These are phyloP conservation scores for Hypena proboscidalis DNA, from an alignment of 2,888 invertebrate genomes.

Conservation along the genomic window DNA sequence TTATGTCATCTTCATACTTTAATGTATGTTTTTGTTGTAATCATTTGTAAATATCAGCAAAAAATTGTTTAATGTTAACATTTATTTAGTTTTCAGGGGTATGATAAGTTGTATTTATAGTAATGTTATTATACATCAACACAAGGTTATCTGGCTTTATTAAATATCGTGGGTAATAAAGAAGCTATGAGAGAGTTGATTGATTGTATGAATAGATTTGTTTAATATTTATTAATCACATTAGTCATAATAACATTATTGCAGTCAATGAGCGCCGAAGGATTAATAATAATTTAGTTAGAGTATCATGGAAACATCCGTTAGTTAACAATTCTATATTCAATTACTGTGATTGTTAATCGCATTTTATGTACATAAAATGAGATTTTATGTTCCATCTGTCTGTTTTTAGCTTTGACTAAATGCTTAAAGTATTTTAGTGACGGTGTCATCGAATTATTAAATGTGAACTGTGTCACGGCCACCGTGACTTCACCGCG, in stretches of 20 bases:
- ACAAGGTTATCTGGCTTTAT: neutral
- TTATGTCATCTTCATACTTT: slow-evolving; percentile 16
- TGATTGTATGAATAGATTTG: too few relatives aligned
- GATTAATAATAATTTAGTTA: too few relatives aligned
- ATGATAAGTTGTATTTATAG: neutral
- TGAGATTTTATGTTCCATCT: slow-evolving; percentile 43
- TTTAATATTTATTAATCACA: too few relatives aligned
- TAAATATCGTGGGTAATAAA: too few relatives aligned
- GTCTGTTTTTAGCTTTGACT: too few relatives aligned
- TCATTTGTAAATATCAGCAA: slow-evolving; percentile 9
- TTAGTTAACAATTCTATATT: too few relatives aligned
- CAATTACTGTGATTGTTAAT: too few relatives aligned
- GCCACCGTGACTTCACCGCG: slow-evolving; percentile 58
- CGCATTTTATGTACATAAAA: slow-evolving; percentile 40
- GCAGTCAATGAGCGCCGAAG: too few relatives aligned
- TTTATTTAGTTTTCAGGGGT: slow-evolving; percentile 1
- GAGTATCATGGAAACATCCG: neutral
- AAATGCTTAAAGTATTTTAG: too few relatives aligned
- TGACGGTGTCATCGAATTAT: slow-evolving; percentile 44
- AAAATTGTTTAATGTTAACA: neutral
- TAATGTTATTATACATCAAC: neutral
- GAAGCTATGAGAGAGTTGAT: too few relatives aligned
- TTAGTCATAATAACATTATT: neutral
- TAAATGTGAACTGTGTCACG: slow-evolving; percentile 58
- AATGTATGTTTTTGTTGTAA: slow-evolving; percentile 27